Evolutionary conservation across 1,140 invertebrate genomes (phyloP), one percentile per base, ranked within the genome.

Genomic region (Zaprionus vittiger): DNA sequence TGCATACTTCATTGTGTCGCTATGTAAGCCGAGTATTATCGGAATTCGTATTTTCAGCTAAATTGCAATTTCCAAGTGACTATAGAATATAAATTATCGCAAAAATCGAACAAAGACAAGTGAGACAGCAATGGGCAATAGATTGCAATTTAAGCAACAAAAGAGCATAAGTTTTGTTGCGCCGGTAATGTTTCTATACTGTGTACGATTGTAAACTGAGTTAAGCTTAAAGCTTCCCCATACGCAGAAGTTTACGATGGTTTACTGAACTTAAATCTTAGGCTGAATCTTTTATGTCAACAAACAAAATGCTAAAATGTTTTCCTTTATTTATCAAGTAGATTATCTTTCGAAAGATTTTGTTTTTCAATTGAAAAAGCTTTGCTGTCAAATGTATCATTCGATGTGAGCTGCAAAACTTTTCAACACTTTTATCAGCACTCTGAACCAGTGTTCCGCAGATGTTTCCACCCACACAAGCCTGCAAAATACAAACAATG

Each of bases 1-100:
- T 72, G 44, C 68, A 77, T 72, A 76, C 47, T 67, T 71, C 74
- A 76, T 72, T 72, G 73, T 76, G 49, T 71, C 61, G 17, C 31
- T 22, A 15, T 66, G 56, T 52, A 63, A 65, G 64, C 22, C 38
- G 22, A 37, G 31, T n/a, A 38, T 26, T 61, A 61, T 74, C 49
- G 31, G 20, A 59, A 38, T 38, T 60, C 44, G 38, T 31, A 28
- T 6, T 66, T 15, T 31, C 34, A 69, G 15, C 22, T 26, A 65
- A 66, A 49, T 72, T 59, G 41, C 62, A 14, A 38, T 34, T 57
- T 72, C 22, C 22, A 56, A 41, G 28, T 65, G 34, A 17, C 34
- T 26, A 65, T 56, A 38, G 47, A 52, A 52, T 52, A 52, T 52
- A 52, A 22, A 52, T 52, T 52, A 52, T 52, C 20, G 11, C 11